phyloP scores from a whole-genome alignment of 2,113 vertebrate genomes.

The Vulpes lagopus region DNA sequence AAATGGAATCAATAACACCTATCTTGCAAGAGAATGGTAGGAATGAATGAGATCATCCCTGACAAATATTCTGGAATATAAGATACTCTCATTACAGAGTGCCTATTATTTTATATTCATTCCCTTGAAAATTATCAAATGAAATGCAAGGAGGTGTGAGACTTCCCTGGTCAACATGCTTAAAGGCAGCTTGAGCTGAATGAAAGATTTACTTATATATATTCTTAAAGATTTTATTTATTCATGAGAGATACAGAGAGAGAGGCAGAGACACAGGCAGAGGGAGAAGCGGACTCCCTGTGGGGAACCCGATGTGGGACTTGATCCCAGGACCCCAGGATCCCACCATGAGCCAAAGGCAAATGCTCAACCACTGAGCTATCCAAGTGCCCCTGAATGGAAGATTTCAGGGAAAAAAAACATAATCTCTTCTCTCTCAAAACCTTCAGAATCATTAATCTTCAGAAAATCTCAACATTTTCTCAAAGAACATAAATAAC shows the following conservation, averaged over 20 bases:
- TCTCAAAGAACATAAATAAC: neutral
- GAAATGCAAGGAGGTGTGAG: neutral
- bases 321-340: no score
- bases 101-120: neutral
- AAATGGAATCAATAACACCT: neutral
- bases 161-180: neutral
- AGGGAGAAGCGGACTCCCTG: no score
- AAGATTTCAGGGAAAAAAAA: neutral
- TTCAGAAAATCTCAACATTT: neutral
- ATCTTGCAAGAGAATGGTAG: neutral
- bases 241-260: no score
- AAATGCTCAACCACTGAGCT: no score
- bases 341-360: no score
- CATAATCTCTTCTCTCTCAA: rapidly evolving
- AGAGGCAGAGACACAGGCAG: no score
- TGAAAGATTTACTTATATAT: neutral
- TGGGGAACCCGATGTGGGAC: no score
- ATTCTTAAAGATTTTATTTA: no score
- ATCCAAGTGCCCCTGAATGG: neutral
- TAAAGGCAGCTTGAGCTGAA: neutral
- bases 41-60: neutral
- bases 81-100: neutral
- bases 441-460: neutral
- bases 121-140: neutral
- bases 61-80: neutral